Base-by-base conservation (phyloP, 2,888 invertebrate species). In the Rhagophthalmus giganteus region DNA sequence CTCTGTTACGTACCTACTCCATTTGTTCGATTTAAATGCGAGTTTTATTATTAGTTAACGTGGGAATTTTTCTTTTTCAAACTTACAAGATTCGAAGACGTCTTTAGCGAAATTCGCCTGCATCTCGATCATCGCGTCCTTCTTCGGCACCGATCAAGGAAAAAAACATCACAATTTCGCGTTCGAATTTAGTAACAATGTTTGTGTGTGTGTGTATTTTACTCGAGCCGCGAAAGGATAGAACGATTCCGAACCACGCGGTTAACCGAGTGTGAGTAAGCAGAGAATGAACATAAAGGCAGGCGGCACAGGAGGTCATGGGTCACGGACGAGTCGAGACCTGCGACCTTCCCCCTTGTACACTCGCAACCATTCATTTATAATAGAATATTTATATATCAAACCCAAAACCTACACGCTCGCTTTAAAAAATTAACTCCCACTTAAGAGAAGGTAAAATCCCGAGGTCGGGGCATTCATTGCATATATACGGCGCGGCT, bases 81-180 rank as follows among this genome's bases (percentile, higher is more conserved):
- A 61, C 26, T 65, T 67, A 60, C 44, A 61, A 64, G 60, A 63
- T 49, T 12, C 40, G 37, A 64, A 59, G 45, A 62, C 2, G 9
- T 27, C 15, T 20, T 11, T 28, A 10, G 24, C 28, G 30, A 12
- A 6, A 27, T 9, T 27, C 2, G 35, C 8, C 5, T 28, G 27
- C 44, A 45, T 45, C 30, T 35, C 10, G 24, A 45, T 34, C 44
- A 45, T 45, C 2, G 12, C 15, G 10, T 4, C 2, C 11, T 10
- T 10, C 11, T 28, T 10, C 10, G 7, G 20, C 20, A 20, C 20
- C 3, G 7, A 5, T 20, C 7, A 5, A 20, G 3, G n/a, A n/a
- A n/a, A n/a, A n/a, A n/a, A n/a, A n/a, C n/a, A n/a, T n/a, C n/a
- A n/a, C n/a, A n/a, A n/a, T n/a, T n/a, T n/a, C n/a, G n/a, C n/a